phyloP scores from a whole-genome alignment of 2,888 invertebrate species.

The Sarcophaga subvicina region DNA sequence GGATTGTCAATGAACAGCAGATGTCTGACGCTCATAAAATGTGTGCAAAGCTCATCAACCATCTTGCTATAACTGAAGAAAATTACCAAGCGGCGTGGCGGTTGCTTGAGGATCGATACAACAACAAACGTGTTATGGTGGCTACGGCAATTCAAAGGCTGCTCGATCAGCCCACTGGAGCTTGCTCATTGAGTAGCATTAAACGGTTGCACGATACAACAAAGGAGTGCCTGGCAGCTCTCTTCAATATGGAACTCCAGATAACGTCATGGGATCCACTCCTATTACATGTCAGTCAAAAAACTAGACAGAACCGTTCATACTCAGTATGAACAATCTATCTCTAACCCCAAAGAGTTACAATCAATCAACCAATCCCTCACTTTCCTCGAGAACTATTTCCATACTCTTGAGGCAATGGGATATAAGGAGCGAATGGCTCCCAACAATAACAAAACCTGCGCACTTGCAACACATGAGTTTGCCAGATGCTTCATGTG shows the following conservation, averaged over 20 bases:
- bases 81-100: slow-evolving; percentile 34
- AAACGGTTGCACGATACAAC: no score
- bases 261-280: not conserved
- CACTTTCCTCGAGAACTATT: not conserved
- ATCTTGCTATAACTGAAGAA: slow-evolving; percentile 18
- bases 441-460: no score
- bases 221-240: no score
- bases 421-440: no score
- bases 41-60: not conserved
- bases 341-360: not conserved
- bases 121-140: slow-evolving; percentile 34
- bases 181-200: no score
- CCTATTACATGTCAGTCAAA: not conserved
- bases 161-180: no score
- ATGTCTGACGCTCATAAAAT: slow-evolving; percentile 16
- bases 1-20: not conserved
- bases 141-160: not conserved
- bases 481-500: not conserved
- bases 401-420: no score
- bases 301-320: not conserved
- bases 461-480: no score
- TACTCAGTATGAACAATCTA: not conserved
- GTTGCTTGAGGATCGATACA: slow-evolving; percentile 22
- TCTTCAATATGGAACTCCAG: not conserved
- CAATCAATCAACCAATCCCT: not conserved